Evolutionary conservation across 2,888 invertebrate species (phyloP).

Genomic region (Epirrita christyi): DNA sequence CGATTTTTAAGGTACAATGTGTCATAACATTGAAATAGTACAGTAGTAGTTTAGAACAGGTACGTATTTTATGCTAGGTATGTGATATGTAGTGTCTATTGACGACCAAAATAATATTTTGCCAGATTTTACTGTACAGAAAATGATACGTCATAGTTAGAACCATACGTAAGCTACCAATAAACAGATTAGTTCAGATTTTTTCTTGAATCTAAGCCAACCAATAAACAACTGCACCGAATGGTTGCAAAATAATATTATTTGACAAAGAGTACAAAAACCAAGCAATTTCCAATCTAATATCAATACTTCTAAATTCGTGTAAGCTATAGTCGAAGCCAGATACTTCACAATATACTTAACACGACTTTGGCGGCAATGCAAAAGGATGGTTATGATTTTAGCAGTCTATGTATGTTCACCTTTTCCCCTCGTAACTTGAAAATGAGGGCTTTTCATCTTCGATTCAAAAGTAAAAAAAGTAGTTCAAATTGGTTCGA

Average conservation of each 20-base stretch:
- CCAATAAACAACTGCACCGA: conserved; percentile 2
- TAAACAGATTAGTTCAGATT: too few species aligned
- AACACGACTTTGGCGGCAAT: too few species aligned
- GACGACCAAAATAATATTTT: conserved; percentile 10
- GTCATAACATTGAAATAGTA: conserved; percentile 13
- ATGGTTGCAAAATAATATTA: conserved; percentile 1
- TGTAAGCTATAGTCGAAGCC: conserved; percentile 15
- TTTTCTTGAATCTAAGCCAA: too few species aligned
- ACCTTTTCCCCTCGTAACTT: too few species aligned
- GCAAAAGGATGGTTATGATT: too few species aligned
- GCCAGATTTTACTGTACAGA: not conserved
- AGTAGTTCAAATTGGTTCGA: too few species aligned
- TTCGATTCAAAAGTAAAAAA: too few species aligned
- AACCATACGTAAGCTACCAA: too few species aligned
- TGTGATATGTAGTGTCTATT: conserved; percentile 36
- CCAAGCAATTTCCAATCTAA: conserved; percentile 12
- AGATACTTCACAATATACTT: not conserved
- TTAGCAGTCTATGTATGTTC: too few species aligned
- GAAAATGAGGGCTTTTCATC: too few species aligned
- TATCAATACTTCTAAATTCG: conserved; percentile 21
- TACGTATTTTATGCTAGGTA: conserved; percentile 29
- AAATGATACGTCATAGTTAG: not conserved
- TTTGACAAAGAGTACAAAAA: conserved; percentile 5
- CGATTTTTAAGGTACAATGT: too few species aligned
- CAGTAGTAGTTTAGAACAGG: conserved; percentile 34